A percentile compares a stretch with the other conserved stretches of the same genome.
Conservation (phyloP, 2,113 vertebrate genomes). For the Hoplias malabaricus region DNA sequence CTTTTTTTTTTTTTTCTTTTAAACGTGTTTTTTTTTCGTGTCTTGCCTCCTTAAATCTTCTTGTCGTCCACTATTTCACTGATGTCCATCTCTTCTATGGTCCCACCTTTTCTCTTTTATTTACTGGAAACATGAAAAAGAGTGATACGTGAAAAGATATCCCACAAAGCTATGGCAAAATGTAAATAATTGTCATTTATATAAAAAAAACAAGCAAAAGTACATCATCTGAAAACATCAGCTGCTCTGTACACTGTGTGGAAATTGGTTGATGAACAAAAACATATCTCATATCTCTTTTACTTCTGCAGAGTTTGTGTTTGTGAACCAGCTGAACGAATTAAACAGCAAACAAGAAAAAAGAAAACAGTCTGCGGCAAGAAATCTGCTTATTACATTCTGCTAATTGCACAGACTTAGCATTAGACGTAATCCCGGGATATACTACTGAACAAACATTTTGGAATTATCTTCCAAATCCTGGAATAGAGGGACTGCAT, state of each 20-base stretch:
- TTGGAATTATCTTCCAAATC: conserved; percentile 26
- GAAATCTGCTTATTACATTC: conserved; percentile 41
- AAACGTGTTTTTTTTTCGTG: conserved; percentile 50
- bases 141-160: conserved; percentile 51
- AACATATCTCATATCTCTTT: too few relatives aligned
- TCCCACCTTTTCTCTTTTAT: conserved; percentile 62
- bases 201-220: too few relatives aligned
- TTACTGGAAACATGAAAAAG: conserved; percentile 73
- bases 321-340: conserved; percentile 35
- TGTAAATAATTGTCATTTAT: too few relatives aligned
- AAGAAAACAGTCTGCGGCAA: conserved; percentile 15
- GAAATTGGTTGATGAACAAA: too few relatives aligned
- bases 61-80: conserved; percentile 60
- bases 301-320: conserved; percentile 5
- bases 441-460: conserved; percentile 36
- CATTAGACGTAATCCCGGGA: conserved; percentile 41
- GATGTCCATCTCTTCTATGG: conserved; percentile 67
- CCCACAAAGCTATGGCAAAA: background rate
- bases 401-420: conserved; percentile 24
- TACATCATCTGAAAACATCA: too few relatives aligned
- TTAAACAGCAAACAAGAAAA: conserved; percentile 25
- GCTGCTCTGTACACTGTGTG: too few relatives aligned
- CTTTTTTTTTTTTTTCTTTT: conserved; percentile 54
- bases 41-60: conserved; percentile 58
- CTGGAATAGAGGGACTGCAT: conserved; percentile 28